Conservation (phyloP, 92 coral and sea anemone genomes). For the Paragorgia papillata region DNA sequence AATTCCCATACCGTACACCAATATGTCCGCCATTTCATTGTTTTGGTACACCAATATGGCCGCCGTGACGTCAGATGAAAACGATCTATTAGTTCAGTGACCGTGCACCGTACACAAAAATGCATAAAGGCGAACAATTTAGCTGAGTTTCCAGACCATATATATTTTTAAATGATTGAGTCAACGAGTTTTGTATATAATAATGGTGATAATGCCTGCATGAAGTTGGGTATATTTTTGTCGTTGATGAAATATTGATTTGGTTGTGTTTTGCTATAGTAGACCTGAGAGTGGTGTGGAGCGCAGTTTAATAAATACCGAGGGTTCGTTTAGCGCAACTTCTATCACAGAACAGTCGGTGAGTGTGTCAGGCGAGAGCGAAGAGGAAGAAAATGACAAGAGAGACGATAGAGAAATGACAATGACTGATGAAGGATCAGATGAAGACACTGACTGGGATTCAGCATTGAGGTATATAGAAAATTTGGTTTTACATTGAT, state of each 20-base stretch:
- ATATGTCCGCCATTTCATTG: too few species aligned
- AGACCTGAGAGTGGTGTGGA: neutral
- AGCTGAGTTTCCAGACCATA: too few species aligned
- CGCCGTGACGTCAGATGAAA: too few species aligned
- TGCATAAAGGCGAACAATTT: too few species aligned
- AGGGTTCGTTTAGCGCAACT: conserved; percentile 82
- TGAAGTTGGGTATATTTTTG: too few species aligned
- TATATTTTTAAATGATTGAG: too few species aligned
- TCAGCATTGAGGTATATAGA: conserved; percentile 40
- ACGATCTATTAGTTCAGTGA: too few species aligned
- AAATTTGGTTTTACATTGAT: neutral
- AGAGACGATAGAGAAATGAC: conserved; percentile 38
- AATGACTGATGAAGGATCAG: conserved; percentile 49
- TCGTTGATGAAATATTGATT: neutral
- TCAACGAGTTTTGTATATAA: neutral
- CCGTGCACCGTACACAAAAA: too few species aligned
- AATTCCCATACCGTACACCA: too few species aligned
- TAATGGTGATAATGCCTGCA: too few species aligned
- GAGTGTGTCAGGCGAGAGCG: conserved; percentile 82
- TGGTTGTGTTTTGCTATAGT: neutral
- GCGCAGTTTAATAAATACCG: conserved; percentile 51
- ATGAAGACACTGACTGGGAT: conserved; percentile 69
- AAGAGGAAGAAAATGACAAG: conserved; percentile 48
- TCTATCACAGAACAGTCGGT: conserved; percentile 88
- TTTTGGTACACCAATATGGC: too few species aligned